A percentile compares a stretch with the other conserved stretches of the same genome.
phyloP scores from a whole-genome alignment of 2,113 vertebrate genomes.

The Antigone vipio region DNA sequence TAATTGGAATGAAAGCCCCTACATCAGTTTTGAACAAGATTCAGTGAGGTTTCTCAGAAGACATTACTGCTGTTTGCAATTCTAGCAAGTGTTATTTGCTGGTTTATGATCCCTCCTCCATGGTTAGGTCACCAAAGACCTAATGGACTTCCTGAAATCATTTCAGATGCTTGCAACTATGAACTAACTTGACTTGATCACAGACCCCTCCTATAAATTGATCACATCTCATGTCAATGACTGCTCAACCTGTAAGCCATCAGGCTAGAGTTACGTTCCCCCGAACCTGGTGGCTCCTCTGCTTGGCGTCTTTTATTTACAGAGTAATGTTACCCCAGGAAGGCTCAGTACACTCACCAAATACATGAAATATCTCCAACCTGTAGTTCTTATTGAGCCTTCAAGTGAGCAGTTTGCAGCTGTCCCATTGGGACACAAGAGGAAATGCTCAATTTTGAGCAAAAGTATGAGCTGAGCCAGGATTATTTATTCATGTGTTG shows the following conservation, averaged over 20 bases:
- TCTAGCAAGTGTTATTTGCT: neutral
- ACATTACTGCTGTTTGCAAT: neutral
- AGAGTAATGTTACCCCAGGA: neutral
- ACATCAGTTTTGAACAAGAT: neutral
- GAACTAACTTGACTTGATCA: neutral
- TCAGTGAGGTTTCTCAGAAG: neutral
- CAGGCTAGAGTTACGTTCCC: neutral
- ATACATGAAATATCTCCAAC: neutral
- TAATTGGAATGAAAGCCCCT: neutral
- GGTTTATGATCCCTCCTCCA: neutral
- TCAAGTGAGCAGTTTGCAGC: neutral
- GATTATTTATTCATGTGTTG: constrained; percentile 21
- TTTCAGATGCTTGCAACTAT: neutral
- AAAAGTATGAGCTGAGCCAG: neutral
- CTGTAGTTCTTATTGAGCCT: neutral
- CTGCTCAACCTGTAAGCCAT: neutral
- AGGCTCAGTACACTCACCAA: neutral
- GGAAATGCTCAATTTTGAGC: constrained; percentile 14
- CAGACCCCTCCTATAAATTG: neutral
- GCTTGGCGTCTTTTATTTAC: neutral
- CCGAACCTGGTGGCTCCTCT: neutral
- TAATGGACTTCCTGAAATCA: neutral
- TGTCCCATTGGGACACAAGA: neutral
- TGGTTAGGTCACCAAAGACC: neutral
- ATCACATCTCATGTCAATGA: neutral